Percentiles rank a stretch among this genome's conserved stretches.
phyloP scores from a whole-genome alignment of 1,140 invertebrate species.

The Andricus grossulariae region DNA sequence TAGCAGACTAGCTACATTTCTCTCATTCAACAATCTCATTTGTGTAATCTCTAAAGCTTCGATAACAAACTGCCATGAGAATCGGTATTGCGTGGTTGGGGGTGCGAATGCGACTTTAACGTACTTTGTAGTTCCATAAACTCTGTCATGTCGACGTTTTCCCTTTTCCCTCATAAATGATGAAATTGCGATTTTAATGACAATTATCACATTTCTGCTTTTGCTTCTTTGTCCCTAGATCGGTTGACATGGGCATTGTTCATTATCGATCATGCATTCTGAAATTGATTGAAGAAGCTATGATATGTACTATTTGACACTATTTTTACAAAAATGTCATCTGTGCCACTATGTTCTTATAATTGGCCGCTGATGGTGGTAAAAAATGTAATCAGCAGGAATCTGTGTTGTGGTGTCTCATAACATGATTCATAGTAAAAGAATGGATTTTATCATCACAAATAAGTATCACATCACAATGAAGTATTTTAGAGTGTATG shows the following conservation, averaged over 20 bases:
- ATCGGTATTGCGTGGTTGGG: constrained; percentile 48
- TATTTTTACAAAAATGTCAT: too few species aligned
- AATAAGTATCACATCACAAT: too few species aligned
- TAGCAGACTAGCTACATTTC: constrained; percentile 53
- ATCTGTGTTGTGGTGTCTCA: too few species aligned
- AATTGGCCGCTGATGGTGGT: too few species aligned
- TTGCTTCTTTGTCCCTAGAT: constrained; percentile 49
- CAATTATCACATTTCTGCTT: constrained; percentile 68
- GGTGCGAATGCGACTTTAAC: constrained; percentile 40
- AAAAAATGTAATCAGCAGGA: too few species aligned
- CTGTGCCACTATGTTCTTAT: too few species aligned
- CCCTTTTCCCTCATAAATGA: constrained; percentile 23
- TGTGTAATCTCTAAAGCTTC: constrained; percentile 63
- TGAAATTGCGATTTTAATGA: constrained; percentile 67
- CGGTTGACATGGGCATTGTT: not conserved
- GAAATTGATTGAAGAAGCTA: not conserved
- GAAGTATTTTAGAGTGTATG: too few species aligned
- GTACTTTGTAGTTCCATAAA: constrained; percentile 58
- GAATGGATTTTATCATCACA: too few species aligned
- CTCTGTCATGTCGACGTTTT: constrained; percentile 38
- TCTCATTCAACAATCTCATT: constrained; percentile 62
- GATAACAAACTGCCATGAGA: constrained; percentile 58
- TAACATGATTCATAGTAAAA: too few species aligned
- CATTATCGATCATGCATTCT: not conserved
- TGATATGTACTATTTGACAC: not conserved